phyloP scores from a whole-genome alignment of 2,888 invertebrate species.

The Scaptomyza caliginosa region DNA sequence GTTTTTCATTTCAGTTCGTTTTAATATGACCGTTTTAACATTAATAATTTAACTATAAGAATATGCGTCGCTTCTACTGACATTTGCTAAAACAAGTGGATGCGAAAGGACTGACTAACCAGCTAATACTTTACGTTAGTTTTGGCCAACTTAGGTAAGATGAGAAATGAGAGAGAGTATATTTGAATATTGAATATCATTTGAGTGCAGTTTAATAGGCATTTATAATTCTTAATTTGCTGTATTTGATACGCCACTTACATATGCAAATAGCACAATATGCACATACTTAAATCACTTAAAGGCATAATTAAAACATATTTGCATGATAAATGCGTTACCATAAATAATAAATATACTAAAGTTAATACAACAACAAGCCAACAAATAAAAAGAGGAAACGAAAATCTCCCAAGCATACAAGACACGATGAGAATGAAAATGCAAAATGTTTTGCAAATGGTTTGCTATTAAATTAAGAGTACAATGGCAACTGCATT shows the following conservation, averaged over 20 bases:
- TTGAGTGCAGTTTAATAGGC: neutral
- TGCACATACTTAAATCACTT: conserved; percentile 35
- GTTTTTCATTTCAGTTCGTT: neutral
- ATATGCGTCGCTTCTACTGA: no score
- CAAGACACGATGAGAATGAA: neutral
- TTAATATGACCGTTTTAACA: neutral
- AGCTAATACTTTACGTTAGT: no score
- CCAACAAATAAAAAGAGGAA: no score
- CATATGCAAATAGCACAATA: conserved; percentile 38
- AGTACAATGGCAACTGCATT: conserved; percentile 64
- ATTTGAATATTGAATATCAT: neutral
- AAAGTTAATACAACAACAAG: neutral
- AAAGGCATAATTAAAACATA: conserved; percentile 66
- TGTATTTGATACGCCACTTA: neutral
- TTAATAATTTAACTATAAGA: no score
- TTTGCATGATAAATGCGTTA: conserved; percentile 47
- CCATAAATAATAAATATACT: conserved; percentile 32
- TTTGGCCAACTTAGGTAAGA: no score
- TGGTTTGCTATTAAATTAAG: conserved; percentile 51
- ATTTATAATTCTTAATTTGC: neutral
- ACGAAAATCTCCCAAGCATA: conserved; percentile 1
- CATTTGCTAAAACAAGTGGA: neutral
- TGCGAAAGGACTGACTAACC: no score
- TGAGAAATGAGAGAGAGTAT: no score
- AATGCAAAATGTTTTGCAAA: conserved; percentile 8